phyloP scores from a whole-genome alignment of 2,888 invertebrate genomes.

The Acronicta aceris region DNA sequence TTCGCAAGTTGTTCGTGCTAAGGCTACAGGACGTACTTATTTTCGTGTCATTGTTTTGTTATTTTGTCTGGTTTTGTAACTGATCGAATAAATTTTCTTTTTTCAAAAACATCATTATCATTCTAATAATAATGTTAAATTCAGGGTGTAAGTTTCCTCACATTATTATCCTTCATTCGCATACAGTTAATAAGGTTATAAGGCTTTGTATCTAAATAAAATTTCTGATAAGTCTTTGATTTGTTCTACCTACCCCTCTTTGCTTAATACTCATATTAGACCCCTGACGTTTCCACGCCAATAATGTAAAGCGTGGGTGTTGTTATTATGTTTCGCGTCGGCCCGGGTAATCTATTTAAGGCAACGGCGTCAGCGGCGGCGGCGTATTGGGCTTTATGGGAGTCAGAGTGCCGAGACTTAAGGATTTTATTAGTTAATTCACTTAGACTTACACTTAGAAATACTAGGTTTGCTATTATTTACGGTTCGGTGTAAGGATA shows the following conservation, averaged over 20 bases:
- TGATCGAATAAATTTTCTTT: too few species aligned
- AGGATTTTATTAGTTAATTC: slow-evolving; percentile 31
- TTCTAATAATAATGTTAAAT: too few species aligned
- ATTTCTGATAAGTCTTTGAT: background rate
- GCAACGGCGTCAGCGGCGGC: slow-evolving; percentile 12
- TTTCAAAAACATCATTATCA: too few species aligned
- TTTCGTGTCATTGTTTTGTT: too few species aligned
- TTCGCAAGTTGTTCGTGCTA: too few species aligned
- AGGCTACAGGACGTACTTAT: too few species aligned
- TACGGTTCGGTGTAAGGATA: too few species aligned
- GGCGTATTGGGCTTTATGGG: slow-evolving; percentile 15
- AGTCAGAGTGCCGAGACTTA: slow-evolving; percentile 11
- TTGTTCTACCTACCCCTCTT: background rate
- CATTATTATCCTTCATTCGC: background rate
- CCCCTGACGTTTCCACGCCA: slow-evolving; percentile 8
- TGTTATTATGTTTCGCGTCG: slow-evolving; percentile 30
- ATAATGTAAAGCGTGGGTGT: slow-evolving; percentile 24
- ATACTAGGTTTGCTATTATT: too few species aligned
- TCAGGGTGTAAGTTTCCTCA: background rate
- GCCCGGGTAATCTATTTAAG: slow-evolving; percentile 38
- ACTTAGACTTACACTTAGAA: slow-evolving; percentile 5
- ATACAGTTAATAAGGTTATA: too few species aligned
- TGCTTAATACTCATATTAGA: background rate
- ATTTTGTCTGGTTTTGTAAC: too few species aligned
- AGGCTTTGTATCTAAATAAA: background rate